These are phyloP conservation scores for Lithobates sylvaticus DNA, from an alignment of 2,797 vertebrate species.

Conservation along the genomic window DNA sequence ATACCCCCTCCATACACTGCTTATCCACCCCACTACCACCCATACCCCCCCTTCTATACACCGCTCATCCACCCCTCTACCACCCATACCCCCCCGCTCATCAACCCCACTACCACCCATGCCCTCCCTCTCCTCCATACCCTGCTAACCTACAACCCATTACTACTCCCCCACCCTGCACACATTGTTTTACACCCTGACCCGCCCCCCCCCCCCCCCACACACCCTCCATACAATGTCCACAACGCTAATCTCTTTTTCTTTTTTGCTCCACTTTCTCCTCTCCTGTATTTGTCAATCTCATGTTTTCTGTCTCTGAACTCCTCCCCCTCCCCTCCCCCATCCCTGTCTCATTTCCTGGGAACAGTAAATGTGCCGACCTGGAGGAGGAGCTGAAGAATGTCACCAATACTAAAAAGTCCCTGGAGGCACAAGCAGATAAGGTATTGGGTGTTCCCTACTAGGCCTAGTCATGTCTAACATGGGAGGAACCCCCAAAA, in stretches of 20 bases:
- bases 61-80: background rate
- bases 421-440: slow-evolving; percentile 95
- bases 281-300: background rate
- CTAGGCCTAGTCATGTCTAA: too few relatives aligned
- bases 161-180: too few relatives aligned
- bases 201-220: too few relatives aligned
- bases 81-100: background rate
- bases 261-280: too few relatives aligned
- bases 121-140: too few relatives aligned
- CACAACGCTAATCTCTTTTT: too few relatives aligned
- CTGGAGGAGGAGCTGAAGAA: slow-evolving; percentile 99
- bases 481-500: too few relatives aligned
- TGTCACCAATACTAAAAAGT: slow-evolving; percentile 99
- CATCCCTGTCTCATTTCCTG: slow-evolving; percentile 62
- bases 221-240: too few relatives aligned
- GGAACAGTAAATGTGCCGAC: slow-evolving; percentile 96
- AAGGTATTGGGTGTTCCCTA: slow-evolving; percentile 78
- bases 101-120: background rate
- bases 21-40: too few relatives aligned
- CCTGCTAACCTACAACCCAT: background rate
- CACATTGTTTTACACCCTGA: too few relatives aligned
- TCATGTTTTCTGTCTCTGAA: background rate
- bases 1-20: too few relatives aligned
- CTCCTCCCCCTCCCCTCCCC: slow-evolving; percentile 58
- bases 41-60: too few relatives aligned